Evolutionary conservation across 2,113 vertebrate genomes (phyloP), one percentile per base, ranked within the genome.

Genomic region (Ginglymostoma cirratum): DNA sequence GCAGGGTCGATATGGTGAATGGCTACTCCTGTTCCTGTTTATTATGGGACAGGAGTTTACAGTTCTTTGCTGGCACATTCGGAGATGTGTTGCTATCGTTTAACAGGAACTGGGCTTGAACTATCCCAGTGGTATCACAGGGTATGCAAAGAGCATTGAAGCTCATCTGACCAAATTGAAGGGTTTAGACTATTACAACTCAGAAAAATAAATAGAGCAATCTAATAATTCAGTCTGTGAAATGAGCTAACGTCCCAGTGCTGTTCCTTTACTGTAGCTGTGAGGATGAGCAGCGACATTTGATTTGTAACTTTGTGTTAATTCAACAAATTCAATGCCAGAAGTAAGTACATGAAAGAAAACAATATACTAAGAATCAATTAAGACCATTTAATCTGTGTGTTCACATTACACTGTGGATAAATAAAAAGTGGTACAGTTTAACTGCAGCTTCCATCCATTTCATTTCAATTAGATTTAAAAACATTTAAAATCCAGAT

Each of bases 401-500:
- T 21, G 17, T 95, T 95, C 38, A 7, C 27, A 34, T 76, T 95
- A 95, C 45, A 34, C 67, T 27, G 24, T 19, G 34, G 69, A 76
- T 95, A 52, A 48, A 48, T 70, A 66, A 66, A 66, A 67, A 66
- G n/a, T 21, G 66, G 42, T 95, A 38, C 45, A 72, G 69, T 95
- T 76, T 72, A 95, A 95, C 67, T 48, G 67, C 70, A 72, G 66
- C 67, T 48, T 95, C 94, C 66, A 95, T 1, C 69, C 94, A 72
- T 95, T 95, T 95, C 94, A 95, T 95, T 95, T 95, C 67, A 95
- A 95, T 95, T 95, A 72, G 94, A 95, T 95, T 95, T 70, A 95
- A 95, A 70, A 52, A 52, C 69, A 72, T 72, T 90, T 95, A 52
- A 45, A 48, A 95, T 27, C 66, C 94, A 95, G 94, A 95, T 95